Percentiles rank a stretch among this genome's conserved stretches.
Evolutionary conservation across 2,797 vertebrate species (phyloP).

Genomic region (Danionella dracula): DNA sequence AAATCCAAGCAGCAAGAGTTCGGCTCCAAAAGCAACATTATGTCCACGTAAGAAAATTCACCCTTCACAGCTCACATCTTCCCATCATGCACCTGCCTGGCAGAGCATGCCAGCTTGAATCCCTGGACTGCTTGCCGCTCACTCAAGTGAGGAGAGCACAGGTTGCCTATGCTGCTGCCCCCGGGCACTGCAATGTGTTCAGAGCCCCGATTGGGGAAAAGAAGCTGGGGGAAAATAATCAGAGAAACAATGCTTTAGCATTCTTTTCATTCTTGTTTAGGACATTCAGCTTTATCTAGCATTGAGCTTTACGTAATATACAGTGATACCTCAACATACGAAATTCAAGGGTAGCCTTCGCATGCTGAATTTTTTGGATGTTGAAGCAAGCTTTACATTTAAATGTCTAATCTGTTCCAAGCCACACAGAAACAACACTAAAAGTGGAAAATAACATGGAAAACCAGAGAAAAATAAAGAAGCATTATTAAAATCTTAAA

Average conservation of each 20-base stretch:
- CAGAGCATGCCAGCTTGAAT: conserved; percentile 70
- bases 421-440: too few relatives aligned
- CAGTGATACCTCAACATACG: too few relatives aligned
- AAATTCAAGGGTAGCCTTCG: too few relatives aligned
- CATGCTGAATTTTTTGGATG: too few relatives aligned
- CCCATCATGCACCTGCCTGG: conserved; percentile 78
- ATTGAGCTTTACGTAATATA: neutral
- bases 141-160: conserved; percentile 73
- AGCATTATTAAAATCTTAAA: too few relatives aligned
- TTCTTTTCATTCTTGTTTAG: conserved; percentile 42
- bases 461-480: too few relatives aligned
- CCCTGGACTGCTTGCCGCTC: conserved; percentile 65
- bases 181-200: conserved; percentile 77
- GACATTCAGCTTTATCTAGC: conserved; percentile 14
- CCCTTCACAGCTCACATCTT: conserved; percentile 72
- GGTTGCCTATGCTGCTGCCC: conserved; percentile 73
- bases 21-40: conserved; percentile 66
- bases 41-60: conserved; percentile 66
- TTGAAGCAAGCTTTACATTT: too few relatives aligned
- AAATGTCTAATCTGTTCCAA: too few relatives aligned
- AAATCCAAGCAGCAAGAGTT: conserved; percentile 57
- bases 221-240: conserved; percentile 44
- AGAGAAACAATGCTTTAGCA: conserved; percentile 67
- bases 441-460: too few relatives aligned
- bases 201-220: conserved; percentile 58